These are phyloP conservation scores for Drosophila truncata DNA, from an alignment of 1,140 invertebrate genomes.

Conservation along the genomic window DNA sequence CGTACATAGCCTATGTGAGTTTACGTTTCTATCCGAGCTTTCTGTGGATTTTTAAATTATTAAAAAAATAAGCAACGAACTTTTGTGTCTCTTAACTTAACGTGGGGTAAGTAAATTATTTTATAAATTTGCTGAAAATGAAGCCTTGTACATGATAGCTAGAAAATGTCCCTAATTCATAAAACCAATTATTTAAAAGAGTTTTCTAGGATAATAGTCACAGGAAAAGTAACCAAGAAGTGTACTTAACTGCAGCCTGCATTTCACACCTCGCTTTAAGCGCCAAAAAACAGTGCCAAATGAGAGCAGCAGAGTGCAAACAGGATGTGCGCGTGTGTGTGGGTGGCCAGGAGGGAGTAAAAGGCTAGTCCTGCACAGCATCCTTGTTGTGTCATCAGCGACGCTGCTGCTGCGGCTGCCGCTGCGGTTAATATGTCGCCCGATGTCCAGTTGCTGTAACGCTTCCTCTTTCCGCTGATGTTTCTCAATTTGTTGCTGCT, in stretches of 20 bases:
- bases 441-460: constrained; percentile 57
- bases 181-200: background rate
- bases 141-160: background rate
- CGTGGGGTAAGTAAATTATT: background rate
- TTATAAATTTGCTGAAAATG: background rate
- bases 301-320: constrained; percentile 12
- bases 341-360: background rate
- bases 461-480: constrained; percentile 24
- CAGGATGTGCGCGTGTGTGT: constrained; percentile 12
- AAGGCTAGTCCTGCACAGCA: constrained; percentile 1
- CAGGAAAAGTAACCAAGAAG: background rate
- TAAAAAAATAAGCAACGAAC: background rate
- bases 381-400: constrained; percentile 53
- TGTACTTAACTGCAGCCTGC: constrained; percentile 1
- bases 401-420: constrained; percentile 40
- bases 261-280: constrained; percentile 14
- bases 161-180: background rate
- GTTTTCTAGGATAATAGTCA: background rate
- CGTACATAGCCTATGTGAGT: constrained; percentile 9
- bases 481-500: constrained; percentile 26
- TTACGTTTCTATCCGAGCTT: background rate
- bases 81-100: background rate
- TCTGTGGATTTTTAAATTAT: background rate
- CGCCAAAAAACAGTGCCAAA: background rate
- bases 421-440: constrained; percentile 76